phyloP scores from a whole-genome alignment of 2,888 invertebrate species.

The Rambutsinella grinnellia region DNA sequence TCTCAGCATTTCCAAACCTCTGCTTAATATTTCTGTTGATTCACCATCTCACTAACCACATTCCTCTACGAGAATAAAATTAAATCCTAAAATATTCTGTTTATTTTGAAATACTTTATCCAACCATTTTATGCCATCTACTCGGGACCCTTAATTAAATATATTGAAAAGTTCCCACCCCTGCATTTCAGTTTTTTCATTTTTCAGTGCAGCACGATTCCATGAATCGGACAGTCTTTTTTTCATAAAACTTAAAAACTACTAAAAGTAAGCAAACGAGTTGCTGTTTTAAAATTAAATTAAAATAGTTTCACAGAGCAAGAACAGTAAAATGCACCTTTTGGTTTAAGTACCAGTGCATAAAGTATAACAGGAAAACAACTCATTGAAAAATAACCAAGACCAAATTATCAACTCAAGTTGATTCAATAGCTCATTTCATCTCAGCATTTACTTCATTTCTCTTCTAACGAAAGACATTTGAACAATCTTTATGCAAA shows the following conservation, averaged over 20 bases:
- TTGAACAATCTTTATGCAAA: background rate
- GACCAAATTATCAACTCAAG: too few relatives aligned
- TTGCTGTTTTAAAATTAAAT: too few relatives aligned
- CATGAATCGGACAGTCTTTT: conserved; percentile 49
- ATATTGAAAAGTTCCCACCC: conserved; percentile 42
- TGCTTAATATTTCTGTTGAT: background rate
- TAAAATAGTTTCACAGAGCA: conserved; percentile 2
- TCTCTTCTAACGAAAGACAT: conserved; percentile 5
- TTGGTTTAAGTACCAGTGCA: too few relatives aligned
- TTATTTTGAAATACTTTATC: conserved; percentile 7
- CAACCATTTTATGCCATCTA: background rate
- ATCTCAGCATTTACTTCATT: too few relatives aligned
- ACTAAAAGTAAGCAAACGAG: too few relatives aligned
- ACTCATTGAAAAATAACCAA: too few relatives aligned
- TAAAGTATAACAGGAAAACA: too few relatives aligned
- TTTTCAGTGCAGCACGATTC: conserved; percentile 51
- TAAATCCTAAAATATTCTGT: conserved; percentile 17
- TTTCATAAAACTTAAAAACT: conserved; percentile 24
- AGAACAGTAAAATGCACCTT: too few relatives aligned
- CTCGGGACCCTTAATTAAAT: background rate
- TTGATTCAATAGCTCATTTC: too few relatives aligned
- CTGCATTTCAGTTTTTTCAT: conserved; percentile 37
- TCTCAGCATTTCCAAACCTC: background rate
- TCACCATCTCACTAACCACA: too few relatives aligned
- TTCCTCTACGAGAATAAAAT: too few relatives aligned